These are phyloP conservation scores for Melitaea athalia DNA, from an alignment of 2,888 invertebrate genomes.

Conservation along the genomic window DNA sequence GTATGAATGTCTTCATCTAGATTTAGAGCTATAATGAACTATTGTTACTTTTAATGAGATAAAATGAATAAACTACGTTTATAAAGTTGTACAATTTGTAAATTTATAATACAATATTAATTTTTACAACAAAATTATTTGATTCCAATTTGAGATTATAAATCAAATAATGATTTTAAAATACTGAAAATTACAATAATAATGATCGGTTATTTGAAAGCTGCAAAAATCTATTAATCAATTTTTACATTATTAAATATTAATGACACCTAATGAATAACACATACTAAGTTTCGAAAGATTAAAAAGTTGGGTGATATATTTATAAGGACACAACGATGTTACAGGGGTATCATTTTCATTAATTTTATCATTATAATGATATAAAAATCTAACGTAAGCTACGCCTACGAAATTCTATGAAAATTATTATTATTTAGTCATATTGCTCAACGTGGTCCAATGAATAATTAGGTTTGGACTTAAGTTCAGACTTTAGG, in stretches of 20 bases:
- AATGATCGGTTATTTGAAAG: slow-evolving; percentile 1
- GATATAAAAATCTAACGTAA: slow-evolving; percentile 72
- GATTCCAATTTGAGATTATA: neutral
- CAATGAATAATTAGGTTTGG: slow-evolving; percentile 70
- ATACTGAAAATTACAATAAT: neutral
- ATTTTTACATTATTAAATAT: slow-evolving; percentile 9
- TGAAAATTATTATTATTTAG: slow-evolving; percentile 66
- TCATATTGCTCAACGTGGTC: slow-evolving; percentile 80
- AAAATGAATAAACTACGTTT: neutral
- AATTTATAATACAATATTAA: slow-evolving; percentile 11
- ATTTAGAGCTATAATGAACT: slow-evolving; percentile 9
- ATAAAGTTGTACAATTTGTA: slow-evolving; percentile 5
- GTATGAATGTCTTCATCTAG: slow-evolving; percentile 10
- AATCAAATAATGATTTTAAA: neutral
- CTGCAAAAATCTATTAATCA: slow-evolving; percentile 2
- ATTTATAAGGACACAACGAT: slow-evolving; percentile 53
- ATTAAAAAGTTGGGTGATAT: slow-evolving; percentile 33
- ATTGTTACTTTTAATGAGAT: neutral
- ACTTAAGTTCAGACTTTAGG: slow-evolving; percentile 56
- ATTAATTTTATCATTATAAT: slow-evolving; percentile 47
- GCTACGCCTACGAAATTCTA: slow-evolving; percentile 72
- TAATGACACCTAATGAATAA: slow-evolving; percentile 13
- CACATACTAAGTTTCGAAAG: slow-evolving; percentile 14
- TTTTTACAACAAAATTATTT: slow-evolving; percentile 4
- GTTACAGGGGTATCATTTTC: slow-evolving; percentile 38